A percentile compares a stretch with the other conserved stretches of the same genome.
These are phyloP conservation scores for Eunapius fragilis DNA, from an alignment of 37 sponge, comb jelly and placozoan species.

Conservation along the genomic window DNA sequence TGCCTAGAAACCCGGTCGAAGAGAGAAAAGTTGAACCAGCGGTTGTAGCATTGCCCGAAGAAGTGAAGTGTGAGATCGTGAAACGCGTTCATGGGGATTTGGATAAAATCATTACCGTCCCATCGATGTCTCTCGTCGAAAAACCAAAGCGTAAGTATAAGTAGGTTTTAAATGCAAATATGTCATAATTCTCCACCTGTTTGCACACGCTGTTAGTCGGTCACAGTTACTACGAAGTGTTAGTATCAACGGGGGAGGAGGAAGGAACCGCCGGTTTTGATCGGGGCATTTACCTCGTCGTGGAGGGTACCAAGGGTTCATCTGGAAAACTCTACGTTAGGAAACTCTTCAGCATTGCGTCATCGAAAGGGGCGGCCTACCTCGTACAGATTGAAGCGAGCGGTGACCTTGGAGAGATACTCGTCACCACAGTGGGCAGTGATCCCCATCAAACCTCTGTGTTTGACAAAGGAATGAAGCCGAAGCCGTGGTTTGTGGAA, in stretches of 20 bases:
- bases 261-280: constrained; percentile 7
- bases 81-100: neutral
- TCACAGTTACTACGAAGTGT: constrained; percentile 20
- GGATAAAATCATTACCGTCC: neutral
- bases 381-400: constrained; percentile 29
- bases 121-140: neutral
- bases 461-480: neutral
- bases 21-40: neutral
- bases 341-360: neutral
- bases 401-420: constrained; percentile 36
- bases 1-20: neutral
- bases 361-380: neutral
- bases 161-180: too few relatives aligned
- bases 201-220: too few relatives aligned
- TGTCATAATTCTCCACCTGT: too few relatives aligned
- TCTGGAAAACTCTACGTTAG: neutral
- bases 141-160: neutral
- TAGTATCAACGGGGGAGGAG: constrained; percentile 26
- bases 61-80: neutral
- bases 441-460: neutral
- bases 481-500: constrained; percentile 40
- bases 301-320: constrained; percentile 23
- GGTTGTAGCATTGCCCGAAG: neutral
- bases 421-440: constrained; percentile 17
- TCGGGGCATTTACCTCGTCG: neutral